These are phyloP conservation scores for Coreoperca whiteheadi DNA, from an alignment of 2,113 vertebrate genomes.

Conservation along the genomic window DNA sequence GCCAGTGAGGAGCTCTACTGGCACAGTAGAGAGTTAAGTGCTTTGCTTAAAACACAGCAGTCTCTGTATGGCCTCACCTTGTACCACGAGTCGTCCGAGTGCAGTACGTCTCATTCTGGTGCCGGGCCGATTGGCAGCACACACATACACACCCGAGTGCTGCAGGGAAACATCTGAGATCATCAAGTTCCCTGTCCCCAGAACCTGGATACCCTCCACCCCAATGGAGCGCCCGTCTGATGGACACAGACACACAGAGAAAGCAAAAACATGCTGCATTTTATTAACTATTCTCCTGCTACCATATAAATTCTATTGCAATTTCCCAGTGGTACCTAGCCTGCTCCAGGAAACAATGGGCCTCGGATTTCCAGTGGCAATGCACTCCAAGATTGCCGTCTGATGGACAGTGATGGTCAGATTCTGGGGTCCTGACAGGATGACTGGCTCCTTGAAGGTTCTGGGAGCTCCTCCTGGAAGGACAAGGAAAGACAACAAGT, in stretches of 20 bases:
- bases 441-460: conserved; percentile 84
- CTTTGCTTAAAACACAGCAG: neutral
- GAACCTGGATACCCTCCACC: conserved; percentile 88
- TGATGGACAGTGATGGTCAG: conserved; percentile 83
- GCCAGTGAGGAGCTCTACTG: neutral
- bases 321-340: conserved; percentile 74
- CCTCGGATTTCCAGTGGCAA: conserved; percentile 81
- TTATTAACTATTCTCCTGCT: neutral
- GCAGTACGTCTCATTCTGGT: conserved; percentile 88
- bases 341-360: conserved; percentile 87
- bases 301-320: neutral
- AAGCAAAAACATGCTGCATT: neutral
- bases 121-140: conserved; percentile 87
- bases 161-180: conserved; percentile 88
- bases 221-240: conserved; percentile 89
- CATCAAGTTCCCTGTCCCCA: conserved; percentile 89
- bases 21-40: neutral
- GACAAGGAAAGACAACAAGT: neutral
- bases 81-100: conserved; percentile 85
- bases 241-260: neutral
- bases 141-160: conserved; percentile 88
- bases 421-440: conserved; percentile 87
- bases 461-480: conserved; percentile 70
- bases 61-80: conserved; percentile 76
- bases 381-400: conserved; percentile 84